Evolutionary conservation across 2,888 invertebrate species (phyloP).

Genomic region (Drosophila yooni): DNA sequence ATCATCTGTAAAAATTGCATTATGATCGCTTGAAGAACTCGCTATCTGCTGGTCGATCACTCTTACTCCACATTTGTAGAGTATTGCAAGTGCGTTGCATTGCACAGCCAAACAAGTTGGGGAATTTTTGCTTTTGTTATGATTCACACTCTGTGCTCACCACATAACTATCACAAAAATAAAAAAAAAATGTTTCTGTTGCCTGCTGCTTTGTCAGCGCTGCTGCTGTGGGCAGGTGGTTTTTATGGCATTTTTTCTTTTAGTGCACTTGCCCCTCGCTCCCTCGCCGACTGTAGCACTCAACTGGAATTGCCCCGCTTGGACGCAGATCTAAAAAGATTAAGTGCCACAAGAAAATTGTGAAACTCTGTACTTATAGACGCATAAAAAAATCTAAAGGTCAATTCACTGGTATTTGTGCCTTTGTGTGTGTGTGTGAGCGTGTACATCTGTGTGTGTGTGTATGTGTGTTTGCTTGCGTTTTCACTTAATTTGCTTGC

Average conservation of each 20-base stretch:
- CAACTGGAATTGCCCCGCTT: neutral
- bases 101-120: neutral
- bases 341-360: conserved; percentile 5
- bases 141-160: conserved; percentile 14
- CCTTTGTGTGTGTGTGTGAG: neutral
- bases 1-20: neutral
- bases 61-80: neutral
- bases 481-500: conserved; percentile 43
- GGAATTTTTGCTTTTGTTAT: neutral
- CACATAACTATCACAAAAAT: neutral
- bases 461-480: conserved; percentile 8
- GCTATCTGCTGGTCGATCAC: neutral
- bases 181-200: neutral
- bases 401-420: conserved; percentile 43
- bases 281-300: neutral
- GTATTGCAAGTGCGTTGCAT: neutral
- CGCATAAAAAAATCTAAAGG: conserved; percentile 46
- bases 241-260: conserved; percentile 22
- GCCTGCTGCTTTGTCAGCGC: conserved; percentile 6
- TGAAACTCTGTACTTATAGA: conserved; percentile 17
- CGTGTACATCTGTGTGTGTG: conserved; percentile 1
- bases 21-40: neutral
- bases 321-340: conserved; percentile 5
- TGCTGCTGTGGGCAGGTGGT: conserved; percentile 24
- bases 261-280: conserved; percentile 7